phyloP scores from a whole-genome alignment of 2,888 invertebrate genomes.

The Trichopria drosophilae region DNA sequence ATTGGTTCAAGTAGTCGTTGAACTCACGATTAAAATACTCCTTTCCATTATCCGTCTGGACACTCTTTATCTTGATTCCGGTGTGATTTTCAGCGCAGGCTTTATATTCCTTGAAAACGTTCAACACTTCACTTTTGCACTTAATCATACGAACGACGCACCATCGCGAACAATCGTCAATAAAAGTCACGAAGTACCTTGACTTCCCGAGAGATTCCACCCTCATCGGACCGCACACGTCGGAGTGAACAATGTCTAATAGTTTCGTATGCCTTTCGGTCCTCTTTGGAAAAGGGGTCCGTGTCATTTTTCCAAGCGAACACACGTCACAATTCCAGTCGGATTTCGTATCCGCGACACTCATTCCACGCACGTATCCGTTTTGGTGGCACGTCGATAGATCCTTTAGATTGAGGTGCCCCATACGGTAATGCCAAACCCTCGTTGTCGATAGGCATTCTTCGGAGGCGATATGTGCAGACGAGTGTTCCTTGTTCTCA shows the following conservation, averaged over 20 bases:
- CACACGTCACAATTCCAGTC: too few species aligned
- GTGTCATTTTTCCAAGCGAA: conserved; percentile 31
- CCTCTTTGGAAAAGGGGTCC: conserved; percentile 23
- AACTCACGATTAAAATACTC: conserved; percentile 35
- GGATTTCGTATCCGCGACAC: too few species aligned
- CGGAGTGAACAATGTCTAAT: conserved; percentile 36
- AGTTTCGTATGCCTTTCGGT: conserved; percentile 18
- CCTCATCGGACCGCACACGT: too few species aligned
- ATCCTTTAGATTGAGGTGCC: too few species aligned
- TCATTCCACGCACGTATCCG: too few species aligned
- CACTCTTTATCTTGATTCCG: conserved; percentile 30
- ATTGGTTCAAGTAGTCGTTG: conserved; percentile 31
- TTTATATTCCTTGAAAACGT: conserved; percentile 32
- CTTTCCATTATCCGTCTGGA: conserved; percentile 36
- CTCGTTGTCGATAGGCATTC: too few species aligned
- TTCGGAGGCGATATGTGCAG: too few species aligned
- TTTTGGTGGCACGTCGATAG: too few species aligned
- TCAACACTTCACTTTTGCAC: conserved; percentile 30
- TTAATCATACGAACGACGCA: conserved; percentile 32
- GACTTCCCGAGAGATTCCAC: conserved; percentile 30
- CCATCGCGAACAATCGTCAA: conserved; percentile 37
- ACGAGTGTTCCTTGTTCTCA: too few species aligned
- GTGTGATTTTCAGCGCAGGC: conserved; percentile 27
- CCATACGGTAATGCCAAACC: too few species aligned
- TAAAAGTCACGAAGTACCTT: conserved; percentile 35